Percentiles rank a stretch among this genome's conserved stretches.
These are phyloP conservation scores for Cepaea nemoralis DNA, from an alignment of 1,140 invertebrate species.

Conservation along the genomic window DNA sequence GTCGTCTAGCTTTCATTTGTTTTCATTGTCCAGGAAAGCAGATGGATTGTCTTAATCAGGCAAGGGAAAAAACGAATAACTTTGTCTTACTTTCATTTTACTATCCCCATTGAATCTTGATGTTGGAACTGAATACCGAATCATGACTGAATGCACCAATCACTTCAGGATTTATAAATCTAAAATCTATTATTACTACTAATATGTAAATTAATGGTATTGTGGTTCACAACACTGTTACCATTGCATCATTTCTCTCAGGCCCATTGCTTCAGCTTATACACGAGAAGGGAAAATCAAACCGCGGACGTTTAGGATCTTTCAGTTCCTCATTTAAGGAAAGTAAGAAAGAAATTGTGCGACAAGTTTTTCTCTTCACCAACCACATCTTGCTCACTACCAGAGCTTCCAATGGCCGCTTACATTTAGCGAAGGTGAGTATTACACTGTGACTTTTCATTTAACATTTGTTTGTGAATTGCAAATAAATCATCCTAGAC, in stretches of 20 bases:
- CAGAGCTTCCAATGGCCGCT: slow-evolving; percentile 84
- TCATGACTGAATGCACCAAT: too few species aligned
- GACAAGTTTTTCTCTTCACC: slow-evolving; percentile 89
- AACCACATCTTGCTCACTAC: slow-evolving; percentile 89
- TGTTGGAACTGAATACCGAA: too few species aligned
- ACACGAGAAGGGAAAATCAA: slow-evolving; percentile 77
- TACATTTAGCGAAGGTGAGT: slow-evolving; percentile 83
- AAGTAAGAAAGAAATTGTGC: slow-evolving; percentile 80
- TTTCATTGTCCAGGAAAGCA: background rate
- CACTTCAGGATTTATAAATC: too few species aligned
- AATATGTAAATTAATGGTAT: too few species aligned
- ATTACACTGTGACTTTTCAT: too few species aligned
- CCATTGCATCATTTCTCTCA: background rate
- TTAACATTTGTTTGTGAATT: too few species aligned
- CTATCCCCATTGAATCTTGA: too few species aligned
- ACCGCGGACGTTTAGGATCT: slow-evolving; percentile 75
- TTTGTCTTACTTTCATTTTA: too few species aligned
- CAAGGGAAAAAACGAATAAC: background rate
- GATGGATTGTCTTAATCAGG: background rate
- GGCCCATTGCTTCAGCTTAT: slow-evolving; percentile 78
- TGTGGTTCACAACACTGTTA: too few species aligned
- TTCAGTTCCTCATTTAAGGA: slow-evolving; percentile 74
- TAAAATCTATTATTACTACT: too few species aligned
- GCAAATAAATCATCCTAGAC: too few species aligned
- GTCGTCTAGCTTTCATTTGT: background rate